Evolutionary conservation across 2,797 vertebrate genomes (phyloP).

Genomic region (Acrocephalus scirpaceus): DNA sequence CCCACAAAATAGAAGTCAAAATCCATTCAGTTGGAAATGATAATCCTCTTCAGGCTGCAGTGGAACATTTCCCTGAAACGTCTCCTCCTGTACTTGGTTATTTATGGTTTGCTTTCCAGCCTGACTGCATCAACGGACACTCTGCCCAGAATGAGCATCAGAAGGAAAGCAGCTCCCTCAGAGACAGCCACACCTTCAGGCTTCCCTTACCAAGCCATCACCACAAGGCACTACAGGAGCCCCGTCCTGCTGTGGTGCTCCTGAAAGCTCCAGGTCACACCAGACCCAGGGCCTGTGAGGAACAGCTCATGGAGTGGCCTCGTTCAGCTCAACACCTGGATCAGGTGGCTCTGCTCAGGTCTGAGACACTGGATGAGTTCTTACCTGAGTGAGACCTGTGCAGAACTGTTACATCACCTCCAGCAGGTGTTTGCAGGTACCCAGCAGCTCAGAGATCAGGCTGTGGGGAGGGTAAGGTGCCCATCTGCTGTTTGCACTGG

Average conservation of each 20-base stretch:
- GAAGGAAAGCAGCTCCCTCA: not conserved
- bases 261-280: not conserved
- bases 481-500: not conserved
- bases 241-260: rapidly evolving
- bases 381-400: not conserved
- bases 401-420: not conserved
- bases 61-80: not conserved
- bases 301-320: not conserved
- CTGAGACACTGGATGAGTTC: rapidly evolving
- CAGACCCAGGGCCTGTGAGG: rapidly evolving
- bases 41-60: not conserved
- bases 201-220: not conserved
- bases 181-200: not conserved
- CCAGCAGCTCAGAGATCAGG: not conserved
- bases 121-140: not conserved
- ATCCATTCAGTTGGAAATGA: not conserved
- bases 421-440: not conserved
- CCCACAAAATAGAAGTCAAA: not conserved
- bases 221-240: not conserved
- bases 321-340: not conserved
- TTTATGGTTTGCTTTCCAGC: constrained; percentile 20
- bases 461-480: not conserved
- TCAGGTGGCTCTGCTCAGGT: not conserved
- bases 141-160: not conserved
- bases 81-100: not conserved